phyloP scores from a whole-genome alignment of 1,140 invertebrate genomes.

The Calliphora vicina region DNA sequence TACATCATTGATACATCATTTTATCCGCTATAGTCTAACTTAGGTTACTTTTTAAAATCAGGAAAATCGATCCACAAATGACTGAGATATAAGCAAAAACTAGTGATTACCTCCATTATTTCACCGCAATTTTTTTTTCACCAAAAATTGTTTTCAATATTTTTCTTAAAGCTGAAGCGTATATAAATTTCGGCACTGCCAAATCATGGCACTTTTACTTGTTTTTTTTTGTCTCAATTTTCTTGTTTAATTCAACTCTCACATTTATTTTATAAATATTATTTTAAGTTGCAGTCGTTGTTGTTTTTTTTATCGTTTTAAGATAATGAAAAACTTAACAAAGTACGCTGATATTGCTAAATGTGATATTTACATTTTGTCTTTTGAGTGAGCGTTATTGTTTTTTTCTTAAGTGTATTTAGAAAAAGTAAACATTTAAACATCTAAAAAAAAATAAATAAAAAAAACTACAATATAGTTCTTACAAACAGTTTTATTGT shows the following conservation, averaged over 20 bases:
- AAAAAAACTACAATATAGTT: neutral
- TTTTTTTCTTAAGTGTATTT: neutral
- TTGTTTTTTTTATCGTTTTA: neutral
- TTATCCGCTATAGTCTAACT: too few species aligned
- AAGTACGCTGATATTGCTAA: neutral
- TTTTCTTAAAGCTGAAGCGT: too few species aligned
- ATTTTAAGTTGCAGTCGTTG: neutral
- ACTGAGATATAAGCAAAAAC: too few species aligned
- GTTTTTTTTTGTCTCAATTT: neutral
- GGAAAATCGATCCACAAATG: too few species aligned
- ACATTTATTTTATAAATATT: neutral
- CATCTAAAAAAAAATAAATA: neutral
- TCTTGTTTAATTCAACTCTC: neutral
- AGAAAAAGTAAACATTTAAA: neutral
- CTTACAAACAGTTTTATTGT: neutral
- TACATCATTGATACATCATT: too few species aligned
- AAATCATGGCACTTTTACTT: neutral
- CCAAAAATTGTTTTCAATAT: too few species aligned
- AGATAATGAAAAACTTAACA: neutral
- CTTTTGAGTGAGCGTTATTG: neutral
- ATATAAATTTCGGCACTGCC: too few species aligned
- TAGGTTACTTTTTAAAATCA: too few species aligned
- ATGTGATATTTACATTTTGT: neutral
- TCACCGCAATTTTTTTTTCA: too few species aligned
- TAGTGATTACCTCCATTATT: too few species aligned